Evolutionary conservation across 2,888 invertebrate species (phyloP).

Genomic region (Exephanes ischioxanthus): DNA sequence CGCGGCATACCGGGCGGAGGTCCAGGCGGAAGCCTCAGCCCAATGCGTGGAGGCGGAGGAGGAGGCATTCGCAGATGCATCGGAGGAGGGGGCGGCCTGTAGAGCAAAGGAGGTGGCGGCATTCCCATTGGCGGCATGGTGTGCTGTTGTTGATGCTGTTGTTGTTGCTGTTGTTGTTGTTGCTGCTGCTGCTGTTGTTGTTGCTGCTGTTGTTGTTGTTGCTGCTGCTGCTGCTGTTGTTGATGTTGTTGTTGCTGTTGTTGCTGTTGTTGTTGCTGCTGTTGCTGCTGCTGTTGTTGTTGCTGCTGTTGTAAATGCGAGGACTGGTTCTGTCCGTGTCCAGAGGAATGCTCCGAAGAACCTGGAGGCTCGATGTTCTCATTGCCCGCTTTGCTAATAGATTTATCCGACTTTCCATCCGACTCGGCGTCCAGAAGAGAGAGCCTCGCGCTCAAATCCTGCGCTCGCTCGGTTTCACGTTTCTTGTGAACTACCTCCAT

Average conservation of each 20-base stretch:
- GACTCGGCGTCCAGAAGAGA: conserved; percentile 80
- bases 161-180: conserved; percentile 71
- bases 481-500: conserved; percentile 95
- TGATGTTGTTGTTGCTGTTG: conserved; percentile 69
- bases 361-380: conserved; percentile 76
- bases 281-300: conserved; percentile 51
- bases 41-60: conserved; percentile 85
- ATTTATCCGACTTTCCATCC: conserved; percentile 73
- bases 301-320: conserved; percentile 72
- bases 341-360: conserved; percentile 72
- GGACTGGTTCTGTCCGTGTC: conserved; percentile 72
- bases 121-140: conserved; percentile 85
- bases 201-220: conserved; percentile 63
- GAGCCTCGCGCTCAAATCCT: conserved; percentile 87
- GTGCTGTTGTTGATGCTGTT: conserved; percentile 72
- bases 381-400: conserved; percentile 72
- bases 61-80: conserved; percentile 85
- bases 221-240: conserved; percentile 68
- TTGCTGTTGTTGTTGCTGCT: conserved; percentile 69
- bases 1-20: conserved; percentile 88
- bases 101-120: conserved; percentile 87
- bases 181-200: conserved; percentile 64
- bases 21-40: conserved; percentile 87
- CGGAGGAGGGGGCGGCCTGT: conserved; percentile 86
- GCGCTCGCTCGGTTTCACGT: conserved; percentile 89